Evolutionary conservation across 2,797 vertebrate genomes (phyloP), one percentile per base, ranked within the genome.

Genomic region (Linurgus olivaceus): DNA sequence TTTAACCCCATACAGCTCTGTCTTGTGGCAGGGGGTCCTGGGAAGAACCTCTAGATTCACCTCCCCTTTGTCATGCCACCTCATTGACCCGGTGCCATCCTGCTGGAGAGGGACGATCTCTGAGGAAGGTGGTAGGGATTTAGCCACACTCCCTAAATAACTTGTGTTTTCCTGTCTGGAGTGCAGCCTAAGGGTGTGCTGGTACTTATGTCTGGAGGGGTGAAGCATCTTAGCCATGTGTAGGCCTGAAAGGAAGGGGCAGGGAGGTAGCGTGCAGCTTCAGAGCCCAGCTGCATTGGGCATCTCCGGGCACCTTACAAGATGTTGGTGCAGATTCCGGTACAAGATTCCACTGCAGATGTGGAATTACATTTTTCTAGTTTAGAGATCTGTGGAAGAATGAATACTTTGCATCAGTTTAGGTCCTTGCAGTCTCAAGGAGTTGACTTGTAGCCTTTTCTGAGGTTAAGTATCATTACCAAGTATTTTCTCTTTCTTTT

Each of bases 1-100:
- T 72, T 86, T 63, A 75, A 81, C 25, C 37, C 44, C 42, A 38
- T 4, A 6, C 37, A 66, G 21, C 44, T n/a, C 29, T 70, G 47
- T 72, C 42, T 38, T 58, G 26, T 33, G 58, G 7, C n/a, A 20
- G 9, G 21, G 5, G 24, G 5, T 68, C 38, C 35, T 66, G 37
- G 58, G 57, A 86, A 73, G 26, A 47, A 31, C 42, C 31, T 80
- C 40, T 45, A 37, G 35, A 47, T 50, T 63, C 18, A 21, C 9
- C 4, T 61, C 6, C 40, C 44, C 17, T 80, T 83, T 90, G 65
- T 47, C 2, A 2, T 65, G 29, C 14, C 45, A 21, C 40, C 21
- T 80, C 31, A 29, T 4, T 62, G 45, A 42, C 21, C 21, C 0
- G 0, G 21, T 1, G 2, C 57, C 37, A 51, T 77, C 19, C 17